Evolutionary conservation across 2,113 vertebrate species (phyloP), one percentile per base, ranked within the genome.

Genomic region (Elachura formosa): DNA sequence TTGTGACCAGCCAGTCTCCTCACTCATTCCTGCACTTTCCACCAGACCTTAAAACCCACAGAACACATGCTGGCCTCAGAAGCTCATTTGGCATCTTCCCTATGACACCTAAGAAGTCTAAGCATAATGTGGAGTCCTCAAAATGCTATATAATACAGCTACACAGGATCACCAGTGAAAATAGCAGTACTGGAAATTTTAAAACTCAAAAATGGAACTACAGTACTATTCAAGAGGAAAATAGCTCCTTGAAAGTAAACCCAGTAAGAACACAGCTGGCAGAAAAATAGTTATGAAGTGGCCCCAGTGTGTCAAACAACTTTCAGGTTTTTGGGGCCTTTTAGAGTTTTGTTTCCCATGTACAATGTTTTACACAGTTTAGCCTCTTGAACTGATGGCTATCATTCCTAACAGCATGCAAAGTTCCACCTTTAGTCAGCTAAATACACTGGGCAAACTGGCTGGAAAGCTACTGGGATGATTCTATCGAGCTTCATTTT

Each of bases 31-130:
- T 67, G 49, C 7, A 9, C 31, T 64, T 81, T 63, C 40, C 24
- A 69, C 15, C 59, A 71, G n/a, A 77, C 16, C 11, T 49, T 34
- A 48, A 17, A 38, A 41, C 7, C 66, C 46, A 67, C 28, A 76
- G 76, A 68, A 48, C 10, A 54, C 14, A 10, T 4, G 14, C 46
- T 40, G 51, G 64, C 28, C 56, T 87, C 19, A 33, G 7, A 1
- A 83, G 19, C 6, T 75, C 17, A 48, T 46, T 2, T 51, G 13
- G 15, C 28, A 52, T 36, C 31, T 79, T 79, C 62, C 49, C 63
- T 49, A 56, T 1, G 1, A 40, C 0, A 1, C 23, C 21, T 46
- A 19, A 29, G 5, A 78, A 67, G 20, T 34, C 28, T 34, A 9
- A 58, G 26, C 38, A 20, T 24, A 55, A 81, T 0, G 19, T 23